Evolutionary conservation across 1,140 invertebrate genomes (phyloP), one percentile per base, ranked within the genome.

Genomic region (Drosophila baimaii): DNA sequence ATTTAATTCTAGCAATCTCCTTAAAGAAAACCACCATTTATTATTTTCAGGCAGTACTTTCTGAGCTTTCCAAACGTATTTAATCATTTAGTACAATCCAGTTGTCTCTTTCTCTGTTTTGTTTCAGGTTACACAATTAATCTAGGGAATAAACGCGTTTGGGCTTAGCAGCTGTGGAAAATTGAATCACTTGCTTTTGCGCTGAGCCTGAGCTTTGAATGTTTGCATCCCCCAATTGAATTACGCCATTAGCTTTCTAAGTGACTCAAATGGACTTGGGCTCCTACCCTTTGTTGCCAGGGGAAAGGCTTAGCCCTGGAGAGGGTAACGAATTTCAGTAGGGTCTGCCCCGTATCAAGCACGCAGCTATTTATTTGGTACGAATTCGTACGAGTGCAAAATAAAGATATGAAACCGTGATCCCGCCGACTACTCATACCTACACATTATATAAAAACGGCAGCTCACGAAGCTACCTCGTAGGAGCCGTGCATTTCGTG

Each of bases 401-500:
- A 23, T 44, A 41, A 54, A 72, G 43, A 70, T 71, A 55, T 33
- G 52, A 70, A 27, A 33, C 65, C 49, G 49, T 39, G 68, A 70
- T 71, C 68, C 17, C 41, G 68, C n/a, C 51, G 49, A 33, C 62
- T 54, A 35, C 65, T 66, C 69, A 71, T 72, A 35, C 69, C 58
- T 72, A 35, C 54, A 57, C 33, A 58, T 71, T 71, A 56, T 70
- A 37, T 71, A 46, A 41, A 55, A 47, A 47, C 33, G 27, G 35
- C 31, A 29, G 39, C 59, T 75, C 51, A 57, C 71, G 71, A 56
- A 29, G 52, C 51, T 41, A 73, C 46, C 47, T 54, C 37, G 54
- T 51, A 64, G 62, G 59, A 51, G 64, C 64, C 70, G 72, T 66
- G 73, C 77, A 64, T 77, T 71, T 73, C 57, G 73, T 72, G 71